Evolutionary conservation across 1,140 invertebrate species (phyloP).

Genomic region (Armadillidium nasatum): DNA sequence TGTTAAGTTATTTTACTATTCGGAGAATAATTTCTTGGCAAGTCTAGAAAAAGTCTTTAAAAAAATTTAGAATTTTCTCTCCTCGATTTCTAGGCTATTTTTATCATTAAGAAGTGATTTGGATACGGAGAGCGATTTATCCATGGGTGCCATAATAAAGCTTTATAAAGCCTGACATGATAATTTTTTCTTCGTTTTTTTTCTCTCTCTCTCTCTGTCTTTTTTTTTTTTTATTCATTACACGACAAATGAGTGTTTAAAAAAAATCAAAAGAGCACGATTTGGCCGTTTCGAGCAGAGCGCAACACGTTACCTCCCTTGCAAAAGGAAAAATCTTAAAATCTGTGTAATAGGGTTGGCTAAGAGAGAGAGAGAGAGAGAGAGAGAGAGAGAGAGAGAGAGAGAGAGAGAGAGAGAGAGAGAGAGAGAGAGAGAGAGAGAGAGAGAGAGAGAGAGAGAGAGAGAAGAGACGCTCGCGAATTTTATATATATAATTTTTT

Average conservation of each 20-base stretch:
- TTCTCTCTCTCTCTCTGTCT: not conserved
- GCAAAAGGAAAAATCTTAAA: not conserved
- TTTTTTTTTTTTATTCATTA: not conserved
- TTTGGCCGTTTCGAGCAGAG: not conserved
- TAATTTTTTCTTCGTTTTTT: not conserved
- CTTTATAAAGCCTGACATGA: slow-evolving; percentile 7
- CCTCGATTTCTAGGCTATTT: too few species aligned
- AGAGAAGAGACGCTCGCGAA: not conserved
- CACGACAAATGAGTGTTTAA: not conserved
- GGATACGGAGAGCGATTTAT: too few species aligned
- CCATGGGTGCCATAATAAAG: not conserved
- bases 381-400: too few species aligned
- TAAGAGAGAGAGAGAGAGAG: too few species aligned
- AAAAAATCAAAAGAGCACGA: not conserved
- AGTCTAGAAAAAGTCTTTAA: too few species aligned
- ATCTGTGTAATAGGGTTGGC: too few species aligned
- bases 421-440: too few species aligned
- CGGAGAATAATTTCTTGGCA: too few species aligned
- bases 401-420: too few species aligned
- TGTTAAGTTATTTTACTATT: too few species aligned
- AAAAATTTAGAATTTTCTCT: too few species aligned
- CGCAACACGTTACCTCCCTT: not conserved
- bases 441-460: not conserved
- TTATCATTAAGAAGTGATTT: too few species aligned
- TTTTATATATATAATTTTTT: not conserved